Evolutionary conservation across 1,140 invertebrate genomes (phyloP).

Genomic region (Bombus soroeensis): DNA sequence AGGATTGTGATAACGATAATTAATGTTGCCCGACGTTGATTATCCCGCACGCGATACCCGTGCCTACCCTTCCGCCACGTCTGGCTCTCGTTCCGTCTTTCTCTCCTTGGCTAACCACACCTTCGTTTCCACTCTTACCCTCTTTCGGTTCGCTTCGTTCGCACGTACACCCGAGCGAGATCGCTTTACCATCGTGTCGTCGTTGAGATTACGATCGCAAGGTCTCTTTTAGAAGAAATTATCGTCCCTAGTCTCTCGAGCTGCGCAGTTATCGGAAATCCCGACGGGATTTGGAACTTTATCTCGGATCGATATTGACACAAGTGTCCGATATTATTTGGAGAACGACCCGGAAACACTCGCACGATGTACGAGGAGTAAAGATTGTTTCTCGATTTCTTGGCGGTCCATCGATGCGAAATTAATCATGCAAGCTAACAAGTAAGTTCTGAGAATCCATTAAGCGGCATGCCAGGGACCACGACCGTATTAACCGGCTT

Average conservation of each 20-base stretch:
- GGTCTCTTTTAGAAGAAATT: neutral
- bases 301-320: neutral
- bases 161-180: neutral
- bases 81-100: slow-evolving; percentile 15
- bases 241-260: neutral
- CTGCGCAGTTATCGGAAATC: neutral
- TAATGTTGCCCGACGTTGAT: slow-evolving; percentile 77
- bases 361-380: slow-evolving; percentile 43
- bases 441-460: slow-evolving; percentile 79
- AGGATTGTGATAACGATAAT: slow-evolving; percentile 77
- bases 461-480: slow-evolving; percentile 67
- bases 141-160: neutral
- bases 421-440: slow-evolving; percentile 79
- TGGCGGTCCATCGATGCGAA: slow-evolving; percentile 69
- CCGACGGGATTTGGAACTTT: neutral
- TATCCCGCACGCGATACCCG: slow-evolving; percentile 69
- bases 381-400: slow-evolving; percentile 58
- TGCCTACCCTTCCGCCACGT: slow-evolving; percentile 22
- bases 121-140: neutral
- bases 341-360: slow-evolving; percentile 26
- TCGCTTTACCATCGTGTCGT: neutral
- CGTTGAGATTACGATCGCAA: neutral
- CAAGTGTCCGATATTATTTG: neutral
- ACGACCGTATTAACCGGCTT: slow-evolving; percentile 56
- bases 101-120: neutral